phyloP scores from a whole-genome alignment of 2,888 invertebrate species.

The Anthophora plumipes region DNA sequence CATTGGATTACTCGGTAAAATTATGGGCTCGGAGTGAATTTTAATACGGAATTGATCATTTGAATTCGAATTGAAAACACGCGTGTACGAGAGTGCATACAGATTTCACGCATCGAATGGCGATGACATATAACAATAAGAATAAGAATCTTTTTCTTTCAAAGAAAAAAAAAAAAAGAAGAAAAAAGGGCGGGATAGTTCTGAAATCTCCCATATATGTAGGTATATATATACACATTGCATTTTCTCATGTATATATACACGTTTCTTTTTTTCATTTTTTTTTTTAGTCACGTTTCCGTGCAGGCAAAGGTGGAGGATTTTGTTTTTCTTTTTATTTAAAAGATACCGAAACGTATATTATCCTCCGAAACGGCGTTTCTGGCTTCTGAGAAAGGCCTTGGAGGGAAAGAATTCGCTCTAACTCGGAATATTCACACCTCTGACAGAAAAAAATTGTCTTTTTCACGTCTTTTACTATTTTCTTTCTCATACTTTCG shows the following conservation, averaged over 20 bases:
- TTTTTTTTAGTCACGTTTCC: constrained; percentile 50
- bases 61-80: constrained; percentile 33
- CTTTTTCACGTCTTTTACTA: constrained; percentile 13
- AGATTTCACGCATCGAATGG: constrained; percentile 48
- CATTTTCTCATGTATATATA: not conserved
- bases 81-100: constrained; percentile 50
- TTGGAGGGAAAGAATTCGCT: constrained; percentile 28
- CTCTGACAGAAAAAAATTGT: constrained; percentile 23
- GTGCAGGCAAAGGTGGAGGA: constrained; percentile 69
- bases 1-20: constrained; percentile 43
- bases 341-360: constrained; percentile 50
- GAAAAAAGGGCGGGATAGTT: no score
- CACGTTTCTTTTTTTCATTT: not conserved
- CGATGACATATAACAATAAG: constrained; percentile 45
- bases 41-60: constrained; percentile 26
- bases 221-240: constrained; percentile 11
- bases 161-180: not conserved
- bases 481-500: no score
- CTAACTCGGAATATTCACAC: constrained; percentile 4
- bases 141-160: not conserved
- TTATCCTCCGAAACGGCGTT: constrained; percentile 69
- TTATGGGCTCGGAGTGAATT: constrained; percentile 50
- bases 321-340: no score
- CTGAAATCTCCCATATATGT: constrained; percentile 26
- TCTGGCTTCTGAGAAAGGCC: constrained; percentile 73